Conservation (phyloP, 2,797 vertebrate genomes). For the Gephyroberyx darwinii region DNA sequence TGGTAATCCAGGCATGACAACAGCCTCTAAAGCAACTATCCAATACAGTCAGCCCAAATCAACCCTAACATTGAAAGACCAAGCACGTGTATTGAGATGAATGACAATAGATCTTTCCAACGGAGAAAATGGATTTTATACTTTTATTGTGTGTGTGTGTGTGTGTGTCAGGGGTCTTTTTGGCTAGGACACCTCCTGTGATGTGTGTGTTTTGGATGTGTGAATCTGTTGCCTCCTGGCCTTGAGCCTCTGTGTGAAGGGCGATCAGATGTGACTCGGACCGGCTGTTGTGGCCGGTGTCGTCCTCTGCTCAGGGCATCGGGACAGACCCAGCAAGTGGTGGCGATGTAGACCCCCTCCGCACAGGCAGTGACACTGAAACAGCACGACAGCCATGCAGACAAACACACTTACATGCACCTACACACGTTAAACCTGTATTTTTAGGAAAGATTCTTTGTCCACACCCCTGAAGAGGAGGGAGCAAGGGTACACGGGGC, state of each 20-base stretch:
- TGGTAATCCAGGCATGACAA: not conserved
- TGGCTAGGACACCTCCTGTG: not conserved
- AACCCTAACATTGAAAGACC: no score
- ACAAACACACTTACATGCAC: constrained; percentile 7
- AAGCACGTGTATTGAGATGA: no score
- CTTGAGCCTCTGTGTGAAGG: constrained; percentile 19
- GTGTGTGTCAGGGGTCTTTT: not conserved
- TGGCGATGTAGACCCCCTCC: not conserved
- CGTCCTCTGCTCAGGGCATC: constrained; percentile 39
- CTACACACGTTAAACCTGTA: not conserved
- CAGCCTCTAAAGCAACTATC: no score
- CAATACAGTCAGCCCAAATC: no score
- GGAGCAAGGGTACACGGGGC: constrained; percentile 3
- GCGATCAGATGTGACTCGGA: constrained; percentile 52
- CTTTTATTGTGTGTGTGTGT: not conserved
- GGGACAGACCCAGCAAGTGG: constrained; percentile 26
- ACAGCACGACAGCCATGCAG: constrained; percentile 22
- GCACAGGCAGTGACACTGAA: constrained; percentile 36
- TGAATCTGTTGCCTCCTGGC: constrained; percentile 18
- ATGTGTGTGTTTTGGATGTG: constrained; percentile 5
- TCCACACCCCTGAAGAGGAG: constrained; percentile 9
- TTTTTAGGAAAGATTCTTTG: not conserved
- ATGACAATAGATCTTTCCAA: no score
- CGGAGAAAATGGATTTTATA: no score
- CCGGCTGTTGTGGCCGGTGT: constrained; percentile 59